Evolutionary conservation across 2,888 invertebrate genomes (phyloP), one percentile per base, ranked within the genome.

Genomic region (Eilema sororculum): DNA sequence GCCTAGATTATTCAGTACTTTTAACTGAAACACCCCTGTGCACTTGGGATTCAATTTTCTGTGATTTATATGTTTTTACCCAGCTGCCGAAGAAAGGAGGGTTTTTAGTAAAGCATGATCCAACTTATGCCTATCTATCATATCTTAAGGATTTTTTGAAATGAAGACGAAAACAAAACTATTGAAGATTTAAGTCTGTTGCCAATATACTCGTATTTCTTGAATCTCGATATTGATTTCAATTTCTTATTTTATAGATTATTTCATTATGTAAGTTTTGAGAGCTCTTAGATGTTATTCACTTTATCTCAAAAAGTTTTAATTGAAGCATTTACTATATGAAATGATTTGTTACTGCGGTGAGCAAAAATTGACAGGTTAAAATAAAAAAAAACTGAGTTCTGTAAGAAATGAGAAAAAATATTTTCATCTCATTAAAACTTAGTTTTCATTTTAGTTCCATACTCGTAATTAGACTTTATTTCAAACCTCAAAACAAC

Each of bases 401-500:
- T 41, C 16, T 16, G 3, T 16, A 16, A 1, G 13, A 12, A 37
- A 37, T 37, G 1, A 12, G 12, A 37, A 33, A 16, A 41, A 41
- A 41, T 16, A 37, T 1, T 33, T 3, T 12, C 13, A 37, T 12
- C 0, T 37, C 1, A 37, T 37, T 37, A 13, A 16, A 41, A 41
- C 16, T 41, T 1, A 41, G 3, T 41, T 13, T 16, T 16, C 37
- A 37, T 37, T 41, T 16, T 9, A 2, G 3, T n/a, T 52, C n/a
- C n/a, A n/a, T 9, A n/a, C 6, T 52, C 52, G 52, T 52, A 52
- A 52, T n/a, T 52, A 37, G 8, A 61, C 30, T 25, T 69, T 69
- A 66, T 73, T 70, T 30, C 41, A 74, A 62, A 70, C 61, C 25
- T 37, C 20, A 57, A 65, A 79, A 77, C 75, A 71, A 76, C 74